phyloP scores from a whole-genome alignment of 2,888 invertebrate species.

The Sinelater perroti region DNA sequence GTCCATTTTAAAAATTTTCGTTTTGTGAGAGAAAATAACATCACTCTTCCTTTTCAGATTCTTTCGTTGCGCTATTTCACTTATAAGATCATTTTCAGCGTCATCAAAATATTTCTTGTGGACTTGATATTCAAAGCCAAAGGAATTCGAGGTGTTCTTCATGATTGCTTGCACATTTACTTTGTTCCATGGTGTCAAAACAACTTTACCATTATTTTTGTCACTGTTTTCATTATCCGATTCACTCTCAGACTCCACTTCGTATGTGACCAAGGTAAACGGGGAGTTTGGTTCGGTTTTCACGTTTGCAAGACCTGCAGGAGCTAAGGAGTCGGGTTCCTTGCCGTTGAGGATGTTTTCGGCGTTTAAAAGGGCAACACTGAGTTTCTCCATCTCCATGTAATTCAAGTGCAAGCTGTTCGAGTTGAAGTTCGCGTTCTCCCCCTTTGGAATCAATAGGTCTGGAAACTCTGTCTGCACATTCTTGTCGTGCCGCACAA shows the following conservation, averaged over 20 bases:
- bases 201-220: conserved; percentile 21
- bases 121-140: not conserved
- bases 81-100: conserved; percentile 52
- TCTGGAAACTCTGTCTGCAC: conserved; percentile 52
- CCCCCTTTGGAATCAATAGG: conserved; percentile 11
- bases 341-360: conserved; percentile 37
- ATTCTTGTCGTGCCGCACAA: conserved; percentile 51
- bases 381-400: conserved; percentile 31
- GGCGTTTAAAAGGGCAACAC: conserved; percentile 29
- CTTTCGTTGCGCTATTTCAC: conserved; percentile 55
- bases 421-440: conserved; percentile 7
- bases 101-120: conserved; percentile 50
- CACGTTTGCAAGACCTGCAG: not conserved
- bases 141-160: conserved; percentile 14
- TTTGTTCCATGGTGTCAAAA: conserved; percentile 5
- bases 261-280: conserved; percentile 53
- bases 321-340: conserved; percentile 3
- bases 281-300: conserved; percentile 2
- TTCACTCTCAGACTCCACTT: conserved; percentile 48
- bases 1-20: conserved; percentile 54
- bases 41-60: conserved; percentile 51
- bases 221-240: conserved; percentile 43
- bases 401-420: conserved; percentile 13
- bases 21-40: conserved; percentile 38
- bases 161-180: not conserved